Evolutionary conservation across 2,797 vertebrate species (phyloP).

Genomic region (Distichodus sexfasciatus): DNA sequence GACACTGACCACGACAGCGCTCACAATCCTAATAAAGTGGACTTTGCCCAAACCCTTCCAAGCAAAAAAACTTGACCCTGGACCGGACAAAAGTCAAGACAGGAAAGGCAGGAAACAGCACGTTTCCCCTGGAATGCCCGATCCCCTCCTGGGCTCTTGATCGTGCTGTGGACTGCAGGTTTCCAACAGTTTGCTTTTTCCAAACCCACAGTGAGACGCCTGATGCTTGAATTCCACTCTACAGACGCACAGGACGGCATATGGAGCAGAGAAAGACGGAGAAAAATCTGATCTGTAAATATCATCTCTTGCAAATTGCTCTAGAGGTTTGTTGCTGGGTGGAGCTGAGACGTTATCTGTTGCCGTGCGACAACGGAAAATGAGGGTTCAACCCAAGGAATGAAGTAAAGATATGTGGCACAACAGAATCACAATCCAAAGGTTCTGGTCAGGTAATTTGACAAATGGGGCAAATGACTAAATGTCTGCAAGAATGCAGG

Average conservation of each 20-base stretch:
- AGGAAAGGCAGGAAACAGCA: conserved; percentile 51
- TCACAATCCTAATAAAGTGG: conserved; percentile 2
- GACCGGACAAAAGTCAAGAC: conserved; percentile 34
- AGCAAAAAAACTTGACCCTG: conserved; percentile 31
- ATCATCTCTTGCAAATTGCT: conserved; percentile 27
- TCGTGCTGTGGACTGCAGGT: conserved; percentile 11
- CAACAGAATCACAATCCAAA: neutral
- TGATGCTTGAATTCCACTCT: conserved; percentile 9
- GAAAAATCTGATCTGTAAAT: conserved; percentile 20
- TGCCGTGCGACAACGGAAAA: conserved; percentile 3
- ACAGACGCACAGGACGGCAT: conserved; percentile 6
- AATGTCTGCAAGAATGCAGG: neutral
- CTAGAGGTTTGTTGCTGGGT: conserved; percentile 25
- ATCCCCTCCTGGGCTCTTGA: conserved; percentile 29
- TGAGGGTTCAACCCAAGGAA: neutral
- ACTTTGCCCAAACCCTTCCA: conserved; percentile 10
- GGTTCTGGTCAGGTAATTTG: conserved; percentile 7
- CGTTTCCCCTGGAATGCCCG: conserved; percentile 50
- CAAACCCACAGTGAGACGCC: neutral
- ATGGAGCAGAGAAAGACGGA: conserved; percentile 15
- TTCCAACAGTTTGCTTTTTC: conserved; percentile 33
- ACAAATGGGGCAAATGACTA: neutral
- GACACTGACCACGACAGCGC: neutral
- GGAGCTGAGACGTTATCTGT: conserved; percentile 37
- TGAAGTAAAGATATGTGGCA: neutral